phyloP scores from a whole-genome alignment of 2,888 invertebrate genomes.

The Laspeyria flexula region DNA sequence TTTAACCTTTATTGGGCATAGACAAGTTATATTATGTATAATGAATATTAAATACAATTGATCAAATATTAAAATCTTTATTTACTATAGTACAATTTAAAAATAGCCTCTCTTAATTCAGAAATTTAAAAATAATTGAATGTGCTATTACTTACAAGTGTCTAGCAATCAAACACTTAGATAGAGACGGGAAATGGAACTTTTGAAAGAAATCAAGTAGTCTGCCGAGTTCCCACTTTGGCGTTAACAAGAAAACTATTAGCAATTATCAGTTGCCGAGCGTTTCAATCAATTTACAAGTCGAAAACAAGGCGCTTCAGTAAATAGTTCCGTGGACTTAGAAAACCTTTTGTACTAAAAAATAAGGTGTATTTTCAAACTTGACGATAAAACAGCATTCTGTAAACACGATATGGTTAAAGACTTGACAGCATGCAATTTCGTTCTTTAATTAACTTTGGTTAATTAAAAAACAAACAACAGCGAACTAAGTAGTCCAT shows the following conservation, averaged over 20 bases:
- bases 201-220: constrained; percentile 67
- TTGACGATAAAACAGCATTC: constrained; percentile 11
- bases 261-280: constrained; percentile 78
- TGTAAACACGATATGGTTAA: constrained; percentile 55
- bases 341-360: constrained; percentile 10
- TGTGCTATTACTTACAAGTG: constrained; percentile 31
- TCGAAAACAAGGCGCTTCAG: constrained; percentile 67
- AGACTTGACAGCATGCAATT: constrained; percentile 63
- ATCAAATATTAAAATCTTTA: no score
- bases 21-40: no score
- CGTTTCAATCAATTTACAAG: constrained; percentile 81
- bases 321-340: constrained; percentile 51
- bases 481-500: no score
- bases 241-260: constrained; percentile 81
- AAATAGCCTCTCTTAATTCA: not conserved
- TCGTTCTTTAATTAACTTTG: constrained; percentile 53
- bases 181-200: constrained; percentile 56
- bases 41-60: no score
- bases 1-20: no score
- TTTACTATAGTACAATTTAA: not conserved
- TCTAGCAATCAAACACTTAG: constrained; percentile 58
- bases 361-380: constrained; percentile 40
- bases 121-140: not conserved
- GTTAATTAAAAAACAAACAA: constrained; percentile 23
- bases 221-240: constrained; percentile 64